Base-by-base conservation (phyloP, 2,888 invertebrate species). In the Sinodicranocentrus sp. region DNA sequence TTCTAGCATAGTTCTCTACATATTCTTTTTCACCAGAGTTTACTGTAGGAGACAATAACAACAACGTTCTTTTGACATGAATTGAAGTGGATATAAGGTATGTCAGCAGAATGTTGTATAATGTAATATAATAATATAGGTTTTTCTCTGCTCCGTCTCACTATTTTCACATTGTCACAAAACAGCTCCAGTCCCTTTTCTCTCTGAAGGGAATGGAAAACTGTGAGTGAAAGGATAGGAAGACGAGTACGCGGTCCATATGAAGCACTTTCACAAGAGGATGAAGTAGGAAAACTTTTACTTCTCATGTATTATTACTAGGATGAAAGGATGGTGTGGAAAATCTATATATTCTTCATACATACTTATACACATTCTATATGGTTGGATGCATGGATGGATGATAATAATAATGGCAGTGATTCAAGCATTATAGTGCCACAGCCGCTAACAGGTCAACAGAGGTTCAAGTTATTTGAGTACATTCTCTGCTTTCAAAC, bases 391-490 rank as follows among this genome's bases (percentile, higher is more conserved):
- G n/a, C n/a, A n/a, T 33, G 5, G 5, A 19, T 26, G n/a, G 63
- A 26, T 26, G 63, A 17, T 63, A 17, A 28, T 28, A 44, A 21
- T 67, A 26, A 67, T 8, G 15, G 44, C 10, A 19, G 43, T 43
- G 44, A 67, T 67, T 67, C 43, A 19, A 61, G 19, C 15, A 48
- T 48, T 48, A 57, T 57, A 33, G 33, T 33, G 33, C n/a, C n/a
- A n/a, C n/a, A n/a, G n/a, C n/a, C 39, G 44, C 2, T n/a, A n/a
- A 54, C 68, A 70, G 68, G 77, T 70, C 77, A 78, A 78, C 59
- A 70, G 57, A 70, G 70, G 77, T 78, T 63, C 28, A 63, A 63
- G 63, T 28, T 28, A 33, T 57, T 59, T 52, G 44, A 71, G 71
- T 6, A 28, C 26, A 23, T 43, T 52, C 52, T 21, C 21, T 28